Evolutionary conservation across 64 coral and sea anemone genomes (phyloP), one percentile per base, ranked within the genome.

Genomic region (Dendrophyllia cribrosa): DNA sequence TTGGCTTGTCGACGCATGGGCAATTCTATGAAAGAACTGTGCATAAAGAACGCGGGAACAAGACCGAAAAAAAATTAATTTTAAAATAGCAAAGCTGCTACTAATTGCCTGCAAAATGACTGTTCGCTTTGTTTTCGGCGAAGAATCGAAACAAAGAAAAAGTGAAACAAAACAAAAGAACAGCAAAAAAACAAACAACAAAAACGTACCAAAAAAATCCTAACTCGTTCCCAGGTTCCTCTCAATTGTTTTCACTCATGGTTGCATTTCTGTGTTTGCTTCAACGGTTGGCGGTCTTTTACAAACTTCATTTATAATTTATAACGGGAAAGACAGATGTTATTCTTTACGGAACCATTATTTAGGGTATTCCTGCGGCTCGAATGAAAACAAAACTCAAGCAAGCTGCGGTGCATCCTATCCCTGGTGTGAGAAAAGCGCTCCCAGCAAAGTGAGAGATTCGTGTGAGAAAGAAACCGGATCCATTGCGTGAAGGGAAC

Each of bases 251-350:
- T 13, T 64, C 51, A 9, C 13, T 19, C 5, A 65, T 22, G 2
- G 8, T 70, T 88, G 24, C n/a, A 51, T 7, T 71, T 20, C 72
- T 87, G 23, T 71, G 67, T 72, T 87, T 87, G 47, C 25, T 52
- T 45, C 65, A 86, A 92, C 82, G 49, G 91, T 92, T 92, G 91
- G 91, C 91, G 91, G 81, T 92, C 66, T 78, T 92, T 92, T 87
- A 84, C 82, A 80, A 92, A 92, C 61, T 86, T 87, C 91, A 92
- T 92, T 86, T 92, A 92, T 92, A 56, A 92, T 92, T 92, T 87
- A 92, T 59, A 50, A 68, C 24, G 23, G 43, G 12, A 21, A 43
- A 69, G 48, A 45, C 91, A 92, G 91, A 84, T 92, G 91, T 87
- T 78, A 74, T 92, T 87, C 46, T 75, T 56, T 12, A 51, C 51